A percentile compares a stretch with the other conserved stretches of the same genome.
These are phyloP conservation scores for Ophraella communa DNA, from an alignment of 2,888 invertebrate species.

Conservation along the genomic window DNA sequence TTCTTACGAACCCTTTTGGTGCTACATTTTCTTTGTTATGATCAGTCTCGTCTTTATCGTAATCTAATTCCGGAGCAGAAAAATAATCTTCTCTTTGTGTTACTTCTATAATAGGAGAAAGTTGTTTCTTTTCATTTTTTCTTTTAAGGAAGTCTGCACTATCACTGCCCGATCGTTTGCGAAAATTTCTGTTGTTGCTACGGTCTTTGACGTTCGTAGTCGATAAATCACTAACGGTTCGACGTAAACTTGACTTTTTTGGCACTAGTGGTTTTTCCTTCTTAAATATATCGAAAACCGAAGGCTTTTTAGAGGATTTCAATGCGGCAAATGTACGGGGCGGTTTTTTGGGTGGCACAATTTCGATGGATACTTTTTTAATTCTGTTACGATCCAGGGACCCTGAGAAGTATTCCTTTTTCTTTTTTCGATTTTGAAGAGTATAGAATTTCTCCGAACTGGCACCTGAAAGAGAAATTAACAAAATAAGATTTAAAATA, in stretches of 20 bases:
- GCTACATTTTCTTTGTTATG: conserved; percentile 32
- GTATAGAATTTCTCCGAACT: conserved; percentile 72
- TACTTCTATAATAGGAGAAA: conserved; percentile 82
- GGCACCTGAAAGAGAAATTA: conserved; percentile 51
- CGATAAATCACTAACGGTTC: conserved; percentile 64
- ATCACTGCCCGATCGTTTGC: conserved; percentile 64
- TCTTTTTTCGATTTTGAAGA: conserved; percentile 69
- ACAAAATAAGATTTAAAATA: neutral
- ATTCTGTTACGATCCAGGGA: conserved; percentile 48
- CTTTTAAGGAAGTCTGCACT: conserved; percentile 48
- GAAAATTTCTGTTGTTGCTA: conserved; percentile 33
- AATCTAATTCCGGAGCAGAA: conserved; percentile 23
- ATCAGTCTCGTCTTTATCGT: conserved; percentile 44
- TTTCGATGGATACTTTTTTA: conserved; percentile 66
- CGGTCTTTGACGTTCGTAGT: conserved; percentile 60
- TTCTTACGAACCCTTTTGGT: conserved; percentile 37
- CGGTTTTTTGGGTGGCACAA: conserved; percentile 54
- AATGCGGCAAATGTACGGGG: conserved; percentile 61
- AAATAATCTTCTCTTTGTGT: conserved; percentile 74
- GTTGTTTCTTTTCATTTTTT: conserved; percentile 68
- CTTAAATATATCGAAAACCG: conserved; percentile 72
- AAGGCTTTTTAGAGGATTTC: conserved; percentile 64
- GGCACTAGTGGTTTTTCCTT: conserved; percentile 66
- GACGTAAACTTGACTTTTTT: conserved; percentile 61
- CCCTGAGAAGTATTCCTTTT: conserved; percentile 51